A percentile compares a stretch with the other conserved stretches of the same genome.
Conservation (phyloP, 2,113 vertebrate genomes). For the Leptobrachium leishanense region DNA sequence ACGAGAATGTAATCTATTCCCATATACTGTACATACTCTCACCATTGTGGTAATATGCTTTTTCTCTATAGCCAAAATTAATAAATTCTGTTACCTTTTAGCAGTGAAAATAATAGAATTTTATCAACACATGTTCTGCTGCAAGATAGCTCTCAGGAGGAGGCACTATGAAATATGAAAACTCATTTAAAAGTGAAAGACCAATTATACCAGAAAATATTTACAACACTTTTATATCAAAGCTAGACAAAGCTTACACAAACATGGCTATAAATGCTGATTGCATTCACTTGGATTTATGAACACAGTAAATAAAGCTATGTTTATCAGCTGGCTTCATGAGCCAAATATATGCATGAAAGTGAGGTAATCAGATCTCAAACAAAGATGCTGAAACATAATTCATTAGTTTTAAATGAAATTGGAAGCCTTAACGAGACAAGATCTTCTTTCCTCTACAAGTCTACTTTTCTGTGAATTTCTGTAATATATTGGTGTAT, state of each 20-base stretch:
- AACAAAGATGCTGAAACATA: conserved; percentile 24
- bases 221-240: conserved; percentile 49
- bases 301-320: conserved; percentile 48
- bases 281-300: conserved; percentile 48
- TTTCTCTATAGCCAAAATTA: too few relatives aligned
- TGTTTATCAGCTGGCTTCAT: conserved; percentile 42
- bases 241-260: conserved; percentile 48
- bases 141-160: conserved; percentile 16
- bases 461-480: not conserved
- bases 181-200: conserved; percentile 48
- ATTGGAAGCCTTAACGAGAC: not conserved
- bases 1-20: too few relatives aligned
- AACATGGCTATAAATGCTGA: conserved; percentile 50
- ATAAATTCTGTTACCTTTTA: too few relatives aligned
- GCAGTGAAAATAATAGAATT: conserved; percentile 5
- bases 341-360: conserved; percentile 44
- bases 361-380: conserved; percentile 38
- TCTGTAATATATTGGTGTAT: not conserved
- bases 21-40: too few relatives aligned
- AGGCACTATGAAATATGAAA: conserved; percentile 39
- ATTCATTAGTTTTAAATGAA: conserved; percentile 15
- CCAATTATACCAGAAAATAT: conserved; percentile 49
- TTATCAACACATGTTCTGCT: conserved; percentile 19
- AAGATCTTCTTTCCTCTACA: not conserved
- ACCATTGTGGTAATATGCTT: too few relatives aligned